Evolutionary conservation across 2,113 vertebrate species (phyloP).

Genomic region (Herpailurus yagouaroundi): DNA sequence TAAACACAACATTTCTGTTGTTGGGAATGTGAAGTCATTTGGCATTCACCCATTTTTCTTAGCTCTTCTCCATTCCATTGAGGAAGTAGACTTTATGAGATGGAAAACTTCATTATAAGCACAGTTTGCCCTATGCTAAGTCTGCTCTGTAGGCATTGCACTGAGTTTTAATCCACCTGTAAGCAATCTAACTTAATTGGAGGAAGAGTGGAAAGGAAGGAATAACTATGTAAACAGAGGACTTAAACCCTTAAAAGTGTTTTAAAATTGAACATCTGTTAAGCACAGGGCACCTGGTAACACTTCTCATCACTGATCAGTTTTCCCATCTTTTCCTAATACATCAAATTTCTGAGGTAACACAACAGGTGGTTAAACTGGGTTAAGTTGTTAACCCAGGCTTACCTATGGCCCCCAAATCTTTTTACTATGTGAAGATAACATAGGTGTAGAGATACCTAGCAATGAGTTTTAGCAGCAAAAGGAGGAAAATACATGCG

Average conservation of each 20-base stretch:
- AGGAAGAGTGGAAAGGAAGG: neutral
- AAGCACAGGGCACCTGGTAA: neutral
- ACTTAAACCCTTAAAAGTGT: neutral
- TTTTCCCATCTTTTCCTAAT: neutral
- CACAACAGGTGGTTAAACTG: neutral
- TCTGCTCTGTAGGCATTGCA: neutral
- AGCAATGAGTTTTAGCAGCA: neutral
- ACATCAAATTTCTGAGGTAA: neutral
- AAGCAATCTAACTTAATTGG: neutral
- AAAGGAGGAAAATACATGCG: neutral
- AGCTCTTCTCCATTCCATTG: neutral
- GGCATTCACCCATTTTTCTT: neutral
- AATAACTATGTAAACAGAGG: neutral
- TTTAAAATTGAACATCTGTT: neutral
- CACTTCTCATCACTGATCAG: neutral
- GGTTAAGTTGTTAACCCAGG: neutral
- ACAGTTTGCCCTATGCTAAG: neutral
- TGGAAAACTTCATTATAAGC: neutral
- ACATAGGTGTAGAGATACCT: neutral
- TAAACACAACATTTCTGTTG: neutral
- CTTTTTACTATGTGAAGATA: neutral
- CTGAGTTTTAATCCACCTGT: neutral
- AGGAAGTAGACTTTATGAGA: neutral
- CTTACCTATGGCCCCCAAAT: neutral
- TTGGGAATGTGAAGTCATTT: neutral